Conservation (phyloP, 1,140 invertebrate genomes). For the Trichogramma pretiosum region DNA sequence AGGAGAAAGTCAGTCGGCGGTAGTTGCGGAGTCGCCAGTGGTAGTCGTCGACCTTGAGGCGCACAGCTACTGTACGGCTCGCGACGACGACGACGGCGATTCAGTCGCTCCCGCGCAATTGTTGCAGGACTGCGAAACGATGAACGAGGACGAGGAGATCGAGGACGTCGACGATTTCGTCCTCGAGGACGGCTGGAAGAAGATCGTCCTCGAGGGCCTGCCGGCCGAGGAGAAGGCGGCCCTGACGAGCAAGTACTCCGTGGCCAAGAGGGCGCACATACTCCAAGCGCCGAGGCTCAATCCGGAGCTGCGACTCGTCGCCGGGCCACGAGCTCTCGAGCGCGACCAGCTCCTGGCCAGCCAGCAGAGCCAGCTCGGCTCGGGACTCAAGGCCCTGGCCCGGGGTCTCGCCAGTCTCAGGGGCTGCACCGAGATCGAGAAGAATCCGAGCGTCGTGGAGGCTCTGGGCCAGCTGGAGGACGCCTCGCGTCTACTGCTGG, state of each 20-base stretch:
- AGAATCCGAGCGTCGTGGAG: background rate
- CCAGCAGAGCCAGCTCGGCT: constrained; percentile 3
- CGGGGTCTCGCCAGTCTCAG: background rate
- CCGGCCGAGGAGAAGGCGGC: background rate
- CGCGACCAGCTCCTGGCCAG: background rate
- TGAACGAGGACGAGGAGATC: background rate
- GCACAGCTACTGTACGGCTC: too few species aligned
- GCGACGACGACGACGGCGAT: background rate
- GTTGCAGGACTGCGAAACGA: background rate
- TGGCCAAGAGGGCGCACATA: background rate
- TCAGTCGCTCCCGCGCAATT: background rate
- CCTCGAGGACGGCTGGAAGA: background rate
- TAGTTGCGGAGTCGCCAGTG: too few species aligned
- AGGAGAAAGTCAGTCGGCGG: too few species aligned
- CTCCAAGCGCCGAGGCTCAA: background rate
- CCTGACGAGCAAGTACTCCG: background rate
- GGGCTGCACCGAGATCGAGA: background rate
- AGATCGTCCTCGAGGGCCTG: background rate
- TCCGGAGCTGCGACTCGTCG: background rate
- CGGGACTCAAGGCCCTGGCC: background rate
- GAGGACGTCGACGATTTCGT: too few species aligned
- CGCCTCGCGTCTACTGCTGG: background rate
- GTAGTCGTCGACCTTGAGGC: background rate
- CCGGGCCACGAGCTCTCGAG: background rate
- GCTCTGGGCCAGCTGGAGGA: background rate